A percentile compares a stretch with the other conserved stretches of the same genome.
Conservation (phyloP, 37 sponge, comb jelly and placozoan species). For the Aplysina aerophoba region DNA sequence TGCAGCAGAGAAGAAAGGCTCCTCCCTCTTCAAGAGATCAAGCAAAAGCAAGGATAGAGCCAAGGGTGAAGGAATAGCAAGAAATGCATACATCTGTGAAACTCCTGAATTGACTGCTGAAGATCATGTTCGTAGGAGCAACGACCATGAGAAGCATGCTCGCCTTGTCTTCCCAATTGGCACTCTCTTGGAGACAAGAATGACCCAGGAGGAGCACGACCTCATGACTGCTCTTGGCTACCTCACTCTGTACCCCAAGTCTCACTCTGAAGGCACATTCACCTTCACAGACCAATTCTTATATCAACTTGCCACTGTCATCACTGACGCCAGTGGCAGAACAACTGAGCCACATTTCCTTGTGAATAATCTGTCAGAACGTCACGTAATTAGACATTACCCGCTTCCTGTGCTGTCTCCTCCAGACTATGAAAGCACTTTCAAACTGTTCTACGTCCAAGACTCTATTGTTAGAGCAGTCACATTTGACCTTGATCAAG, state of each 20-base stretch:
- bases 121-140: background rate
- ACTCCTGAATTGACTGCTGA: background rate
- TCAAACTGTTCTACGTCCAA: background rate
- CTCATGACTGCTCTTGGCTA: background rate
- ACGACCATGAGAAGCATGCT: background rate
- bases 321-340: background rate
- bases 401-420: constrained; percentile 21
- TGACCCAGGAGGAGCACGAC: background rate
- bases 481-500: constrained; percentile 10
- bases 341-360: background rate
- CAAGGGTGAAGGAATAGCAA: too few relatives aligned
- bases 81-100: background rate
- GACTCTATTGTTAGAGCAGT: background rate
- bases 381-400: background rate
- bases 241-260: background rate
- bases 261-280: background rate
- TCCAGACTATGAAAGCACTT: background rate
- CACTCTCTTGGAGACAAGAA: background rate
- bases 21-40: too few relatives aligned
- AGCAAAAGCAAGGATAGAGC: too few relatives aligned
- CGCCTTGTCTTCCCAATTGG: background rate
- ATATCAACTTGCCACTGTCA: background rate
- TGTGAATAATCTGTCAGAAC: background rate
- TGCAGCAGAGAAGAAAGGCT: background rate
- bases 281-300: background rate